Conservation (phyloP, 2,113 vertebrate species). For the Malurus alboscapulatus region DNA sequence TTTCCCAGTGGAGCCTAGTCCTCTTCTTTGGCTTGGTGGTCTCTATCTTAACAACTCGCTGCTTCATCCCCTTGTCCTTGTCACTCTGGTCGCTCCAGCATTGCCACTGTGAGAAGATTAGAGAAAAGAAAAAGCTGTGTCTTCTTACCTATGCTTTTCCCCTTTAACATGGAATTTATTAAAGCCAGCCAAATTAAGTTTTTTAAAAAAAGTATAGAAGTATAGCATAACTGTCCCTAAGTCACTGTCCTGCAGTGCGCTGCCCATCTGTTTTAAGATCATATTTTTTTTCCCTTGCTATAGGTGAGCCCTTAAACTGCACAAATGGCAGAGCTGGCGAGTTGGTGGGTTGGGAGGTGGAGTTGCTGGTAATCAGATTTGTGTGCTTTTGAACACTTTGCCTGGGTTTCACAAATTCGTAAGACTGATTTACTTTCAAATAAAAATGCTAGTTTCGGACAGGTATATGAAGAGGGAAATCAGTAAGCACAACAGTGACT, state of each 20-base stretch:
- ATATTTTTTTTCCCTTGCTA: accelerated
- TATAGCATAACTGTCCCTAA: not conserved
- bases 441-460: not conserved
- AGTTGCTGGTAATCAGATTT: not conserved
- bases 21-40: not conserved
- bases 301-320: not conserved
- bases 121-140: not conserved
- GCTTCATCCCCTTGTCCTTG: not conserved
- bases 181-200: not conserved
- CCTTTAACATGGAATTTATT: not conserved
- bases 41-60: not conserved
- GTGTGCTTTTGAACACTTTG: not conserved
- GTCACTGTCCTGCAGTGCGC: not conserved
- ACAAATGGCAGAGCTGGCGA: not conserved
- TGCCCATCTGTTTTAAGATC: not conserved
- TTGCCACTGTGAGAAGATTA: not conserved
- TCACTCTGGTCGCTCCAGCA: not conserved
- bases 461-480: not conserved
- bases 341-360: not conserved
- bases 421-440: not conserved
- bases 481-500: not conserved
- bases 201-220: too few relatives aligned
- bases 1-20: not conserved
- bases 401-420: not conserved
- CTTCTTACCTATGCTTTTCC: not conserved